Conservation (phyloP, 2,888 invertebrate genomes). For the Andrena fulva region DNA sequence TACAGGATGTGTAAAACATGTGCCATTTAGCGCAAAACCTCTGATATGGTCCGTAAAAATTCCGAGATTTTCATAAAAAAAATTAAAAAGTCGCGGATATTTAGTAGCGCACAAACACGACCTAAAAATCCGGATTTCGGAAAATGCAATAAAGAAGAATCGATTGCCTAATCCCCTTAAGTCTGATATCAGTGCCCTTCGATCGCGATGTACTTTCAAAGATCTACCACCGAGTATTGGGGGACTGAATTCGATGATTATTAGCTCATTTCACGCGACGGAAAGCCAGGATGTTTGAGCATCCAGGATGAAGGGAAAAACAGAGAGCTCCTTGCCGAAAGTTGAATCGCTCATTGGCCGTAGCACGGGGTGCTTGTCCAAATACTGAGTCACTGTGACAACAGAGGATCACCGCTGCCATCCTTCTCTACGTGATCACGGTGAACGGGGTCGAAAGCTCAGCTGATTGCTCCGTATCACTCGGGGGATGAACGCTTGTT, state of each 20-base stretch:
- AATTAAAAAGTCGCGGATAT: too few relatives aligned
- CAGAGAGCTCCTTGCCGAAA: constrained; percentile 52
- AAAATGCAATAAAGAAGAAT: too few relatives aligned
- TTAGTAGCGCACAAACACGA: too few relatives aligned
- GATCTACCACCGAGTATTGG: neutral
- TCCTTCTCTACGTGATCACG: constrained; percentile 61
- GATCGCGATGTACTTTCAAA: neutral
- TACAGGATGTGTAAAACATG: too few relatives aligned
- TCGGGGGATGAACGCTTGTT: constrained; percentile 56
- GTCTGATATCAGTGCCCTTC: neutral
- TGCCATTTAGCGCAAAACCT: too few relatives aligned
- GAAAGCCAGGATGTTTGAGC: constrained; percentile 5
- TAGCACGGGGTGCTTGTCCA: constrained; percentile 77
- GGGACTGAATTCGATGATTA: neutral
- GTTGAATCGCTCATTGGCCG: constrained; percentile 62
- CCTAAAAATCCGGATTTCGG: too few relatives aligned
- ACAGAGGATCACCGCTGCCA: constrained; percentile 71
- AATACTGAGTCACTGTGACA: constrained; percentile 83
- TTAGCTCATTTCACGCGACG: neutral
- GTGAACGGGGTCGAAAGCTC: constrained; percentile 65
- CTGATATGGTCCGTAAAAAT: too few relatives aligned
- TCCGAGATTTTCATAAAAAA: too few relatives aligned
- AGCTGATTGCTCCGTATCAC: constrained; percentile 65
- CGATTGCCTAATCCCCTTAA: too few relatives aligned
- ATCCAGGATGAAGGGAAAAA: neutral